Percentiles rank a stretch among this genome's conserved stretches.
Evolutionary conservation across 2,888 invertebrate genomes (phyloP).

Genomic region (Eupithecia dodoneata): DNA sequence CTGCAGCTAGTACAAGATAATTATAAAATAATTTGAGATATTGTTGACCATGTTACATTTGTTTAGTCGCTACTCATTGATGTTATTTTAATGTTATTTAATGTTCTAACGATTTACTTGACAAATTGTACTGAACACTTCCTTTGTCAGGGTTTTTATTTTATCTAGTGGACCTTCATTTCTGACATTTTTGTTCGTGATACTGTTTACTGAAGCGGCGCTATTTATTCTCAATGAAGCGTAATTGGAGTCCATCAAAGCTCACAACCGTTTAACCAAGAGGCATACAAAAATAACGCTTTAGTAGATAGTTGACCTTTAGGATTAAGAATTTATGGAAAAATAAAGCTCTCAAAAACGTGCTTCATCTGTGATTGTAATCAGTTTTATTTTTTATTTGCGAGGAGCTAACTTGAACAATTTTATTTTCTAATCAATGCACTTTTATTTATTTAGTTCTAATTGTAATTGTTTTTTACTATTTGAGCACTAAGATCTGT

Average conservation of each 20-base stretch:
- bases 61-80: slow-evolving; percentile 49
- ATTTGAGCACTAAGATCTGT: slow-evolving; percentile 83
- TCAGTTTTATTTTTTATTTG: slow-evolving; percentile 69
- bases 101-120: slow-evolving; percentile 57
- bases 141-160: slow-evolving; percentile 54
- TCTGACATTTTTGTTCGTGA: slow-evolving; percentile 12
- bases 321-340: slow-evolving; percentile 33
- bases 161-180: slow-evolving; percentile 45
- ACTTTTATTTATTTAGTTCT: slow-evolving; percentile 80
- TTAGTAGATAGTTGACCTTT: slow-evolving; percentile 1
- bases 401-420: slow-evolving; percentile 76
- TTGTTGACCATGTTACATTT: slow-evolving; percentile 53
- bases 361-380: slow-evolving; percentile 80
- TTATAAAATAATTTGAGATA: slow-evolving; percentile 47
- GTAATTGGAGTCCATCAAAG: background rate
- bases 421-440: slow-evolving; percentile 73
- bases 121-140: slow-evolving; percentile 60
- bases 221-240: background rate
- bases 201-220: slow-evolving; percentile 12
- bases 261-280: background rate
- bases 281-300: slow-evolving; percentile 1
- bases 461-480: slow-evolving; percentile 76
- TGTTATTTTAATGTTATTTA: slow-evolving; percentile 61
- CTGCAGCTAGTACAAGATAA: slow-evolving; percentile 33
- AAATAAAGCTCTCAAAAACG: slow-evolving; percentile 73